A percentile compares a stretch with the other conserved stretches of the same genome.
Evolutionary conservation across 92 coral and sea anemone species (phyloP).

Genomic region (Paramuricea clavata): DNA sequence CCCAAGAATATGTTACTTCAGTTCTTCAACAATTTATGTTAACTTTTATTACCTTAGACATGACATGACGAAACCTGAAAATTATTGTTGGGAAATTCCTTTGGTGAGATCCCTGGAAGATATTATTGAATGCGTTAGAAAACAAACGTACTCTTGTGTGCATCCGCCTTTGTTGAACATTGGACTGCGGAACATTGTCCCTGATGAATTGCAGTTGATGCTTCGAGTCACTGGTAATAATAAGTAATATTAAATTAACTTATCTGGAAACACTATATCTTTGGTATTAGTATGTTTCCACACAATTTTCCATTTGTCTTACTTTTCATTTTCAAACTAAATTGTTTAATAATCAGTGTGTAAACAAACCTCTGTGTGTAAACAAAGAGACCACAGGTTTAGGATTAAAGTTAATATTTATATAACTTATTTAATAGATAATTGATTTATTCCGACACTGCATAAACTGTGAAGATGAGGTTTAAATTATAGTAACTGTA

Average conservation of each 20-base stretch:
- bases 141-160: slow-evolving; percentile 9
- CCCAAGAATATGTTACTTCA: no score
- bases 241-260: no score
- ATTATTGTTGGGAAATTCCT: slow-evolving; percentile 9
- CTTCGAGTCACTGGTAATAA: no score
- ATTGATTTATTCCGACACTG: no score
- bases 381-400: no score
- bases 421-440: no score
- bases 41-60: no score
- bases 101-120: slow-evolving; percentile 20
- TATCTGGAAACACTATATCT: no score
- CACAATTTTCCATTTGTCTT: background rate
- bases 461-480: slow-evolving; percentile 15
- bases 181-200: background rate
- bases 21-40: no score
- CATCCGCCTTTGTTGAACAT: slow-evolving; percentile 6
- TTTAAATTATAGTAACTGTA: background rate
- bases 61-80: slow-evolving; percentile 16
- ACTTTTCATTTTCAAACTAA: background rate
- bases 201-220: slow-evolving; percentile 31
- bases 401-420: no score
- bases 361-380: no score
- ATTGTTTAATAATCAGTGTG: background rate
- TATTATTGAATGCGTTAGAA: background rate
- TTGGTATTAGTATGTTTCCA: no score